A percentile compares a stretch with the other conserved stretches of the same genome.
Evolutionary conservation across 2,888 invertebrate genomes (phyloP).

Genomic region (Xanthia icteritia): DNA sequence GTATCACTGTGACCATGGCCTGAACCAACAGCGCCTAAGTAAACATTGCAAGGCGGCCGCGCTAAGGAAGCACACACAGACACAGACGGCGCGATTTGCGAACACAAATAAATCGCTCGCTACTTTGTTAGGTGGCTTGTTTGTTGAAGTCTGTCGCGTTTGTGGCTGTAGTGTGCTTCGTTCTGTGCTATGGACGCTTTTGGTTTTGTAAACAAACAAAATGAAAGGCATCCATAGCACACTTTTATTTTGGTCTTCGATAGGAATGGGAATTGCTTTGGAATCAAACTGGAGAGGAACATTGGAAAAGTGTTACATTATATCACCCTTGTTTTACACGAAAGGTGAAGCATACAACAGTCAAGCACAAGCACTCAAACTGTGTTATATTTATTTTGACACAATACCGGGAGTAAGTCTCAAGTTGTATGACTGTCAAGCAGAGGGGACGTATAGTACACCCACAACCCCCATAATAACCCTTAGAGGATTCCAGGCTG

Average conservation of each 20-base stretch:
- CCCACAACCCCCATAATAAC: neutral
- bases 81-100: constrained; percentile 23
- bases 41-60: constrained; percentile 26
- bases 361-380: neutral
- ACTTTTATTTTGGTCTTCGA: neutral
- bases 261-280: neutral
- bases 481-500: neutral
- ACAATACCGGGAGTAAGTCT: neutral
- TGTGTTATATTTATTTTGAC: neutral
- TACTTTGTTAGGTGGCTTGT: constrained; percentile 38
- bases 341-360: neutral
- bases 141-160: constrained; percentile 16
- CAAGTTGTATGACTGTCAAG: neutral
- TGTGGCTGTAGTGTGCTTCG: neutral
- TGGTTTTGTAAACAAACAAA: too few relatives aligned
- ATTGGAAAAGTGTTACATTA: neutral
- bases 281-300: neutral
- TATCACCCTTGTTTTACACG: neutral
- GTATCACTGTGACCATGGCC: constrained; percentile 42
- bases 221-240: too few relatives aligned
- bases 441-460: neutral
- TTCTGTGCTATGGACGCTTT: neutral
- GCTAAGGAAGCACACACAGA: constrained; percentile 37
- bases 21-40: constrained; percentile 54
- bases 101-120: constrained; percentile 49